phyloP scores from a whole-genome alignment of 2,113 vertebrate genomes.

The Protobothrops mucrosquamatus region DNA sequence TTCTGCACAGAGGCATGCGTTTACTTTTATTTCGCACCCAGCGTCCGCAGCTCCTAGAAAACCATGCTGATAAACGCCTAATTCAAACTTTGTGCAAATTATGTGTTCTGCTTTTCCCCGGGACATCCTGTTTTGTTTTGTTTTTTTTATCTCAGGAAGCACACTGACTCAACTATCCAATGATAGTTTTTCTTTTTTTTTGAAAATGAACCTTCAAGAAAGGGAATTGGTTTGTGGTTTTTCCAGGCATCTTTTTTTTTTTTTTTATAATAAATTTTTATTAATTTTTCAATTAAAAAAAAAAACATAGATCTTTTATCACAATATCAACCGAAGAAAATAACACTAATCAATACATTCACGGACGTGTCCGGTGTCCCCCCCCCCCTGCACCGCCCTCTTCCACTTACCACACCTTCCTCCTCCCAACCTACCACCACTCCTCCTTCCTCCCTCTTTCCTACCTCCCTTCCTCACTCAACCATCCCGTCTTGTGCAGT shows the following conservation, averaged over 20 bases:
- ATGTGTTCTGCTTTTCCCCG: background rate
- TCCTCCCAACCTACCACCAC: no score
- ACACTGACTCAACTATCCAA: background rate
- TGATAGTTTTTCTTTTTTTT: background rate
- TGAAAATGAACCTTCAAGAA: background rate
- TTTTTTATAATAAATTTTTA: no score
- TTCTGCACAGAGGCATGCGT: background rate
- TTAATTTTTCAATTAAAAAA: no score
- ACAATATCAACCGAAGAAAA: no score
- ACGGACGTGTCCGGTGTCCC: no score
- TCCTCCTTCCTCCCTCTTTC: no score
- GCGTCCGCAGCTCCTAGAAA: background rate
- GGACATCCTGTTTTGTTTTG: background rate
- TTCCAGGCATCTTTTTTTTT: background rate
- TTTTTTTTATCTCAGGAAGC: background rate
- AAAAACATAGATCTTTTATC: no score
- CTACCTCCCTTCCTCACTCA: no score
- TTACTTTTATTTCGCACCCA: background rate
- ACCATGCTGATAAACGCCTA: background rate
- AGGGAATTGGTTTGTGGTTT: background rate
- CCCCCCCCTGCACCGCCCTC: no score
- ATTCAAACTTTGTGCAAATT: background rate
- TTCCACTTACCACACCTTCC: no score
- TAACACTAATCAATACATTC: no score
- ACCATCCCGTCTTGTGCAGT: no score